Evolutionary conservation across 1,140 invertebrate genomes (phyloP), one percentile per base, ranked within the genome.

Genomic region (Caenorhabditis latens): DNA sequence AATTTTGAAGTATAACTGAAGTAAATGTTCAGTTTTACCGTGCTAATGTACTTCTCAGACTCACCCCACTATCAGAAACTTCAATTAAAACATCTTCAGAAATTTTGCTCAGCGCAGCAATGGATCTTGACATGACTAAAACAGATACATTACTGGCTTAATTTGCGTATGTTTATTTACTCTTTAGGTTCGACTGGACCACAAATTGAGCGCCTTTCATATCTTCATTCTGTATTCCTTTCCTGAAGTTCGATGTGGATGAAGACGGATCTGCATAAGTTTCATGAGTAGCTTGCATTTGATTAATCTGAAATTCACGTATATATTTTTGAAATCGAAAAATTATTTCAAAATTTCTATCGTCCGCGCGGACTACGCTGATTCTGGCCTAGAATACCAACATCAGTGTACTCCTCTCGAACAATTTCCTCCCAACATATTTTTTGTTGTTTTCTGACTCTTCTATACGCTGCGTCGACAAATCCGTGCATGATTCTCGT

Each of bases 401-500:
- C 11, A 8, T 5, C 9, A 14, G 40, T 21, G 71, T 48, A 48
- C 21, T 79, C 46, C 46, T 50, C 46, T 79, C 71, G 71, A 14
- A 79, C 46, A 24, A 79, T 50, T 50, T 79, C 14, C 42, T 50
- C 24, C 11, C 21, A 43, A 13, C 40, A 21, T 79, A 13, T 50
- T 79, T 79, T 79, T 50, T 6, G 11, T 79, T 79, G 21, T 6
- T 79, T 79, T 79, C 46, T 9, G n/a, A 4, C 9, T 79, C 21
- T 50, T 71, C 19, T 71, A 40, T 71, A 32, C 19, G 14, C 43
- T 14, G 42, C 65, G 16, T n/a, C 40, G 65, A 1, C 42, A 46
- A 42, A 71, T 71, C 65, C 65, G 65, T 71, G 65, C 43, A 71
- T 71, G 65, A 79, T 79, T 79, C 71, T 79, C 71, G 71, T 79